Evolutionary conservation across 1,140 invertebrate genomes (phyloP), one percentile per base, ranked within the genome.

Genomic region (Trichogramma pretiosum): DNA sequence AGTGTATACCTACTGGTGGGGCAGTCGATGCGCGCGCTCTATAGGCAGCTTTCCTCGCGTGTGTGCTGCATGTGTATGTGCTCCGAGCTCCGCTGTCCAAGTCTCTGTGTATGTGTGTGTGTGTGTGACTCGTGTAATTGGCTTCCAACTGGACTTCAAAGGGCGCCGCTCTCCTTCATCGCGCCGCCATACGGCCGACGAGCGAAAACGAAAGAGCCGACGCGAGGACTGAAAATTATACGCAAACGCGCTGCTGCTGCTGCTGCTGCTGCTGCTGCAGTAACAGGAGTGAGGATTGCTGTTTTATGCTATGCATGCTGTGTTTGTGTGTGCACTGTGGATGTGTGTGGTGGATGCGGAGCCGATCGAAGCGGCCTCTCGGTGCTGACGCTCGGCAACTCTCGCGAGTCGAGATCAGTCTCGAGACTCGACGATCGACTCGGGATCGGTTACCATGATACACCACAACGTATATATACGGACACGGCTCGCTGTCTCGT

Each of bases 111-210:
- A n/a, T n/a, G n/a, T n/a, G n/a, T n/a, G n/a, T n/a, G n/a, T n/a
- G n/a, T 69, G 66, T 67, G 70, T 71, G 70, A 71, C 68, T 71
- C 68, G 68, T 70, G 68, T 72, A 72, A 72, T 72, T 72, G 68
- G 70, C 68, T 71, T 68, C 70, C 70, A 71, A 72, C 67, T 70
- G 68, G 70, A 71, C 70, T 69, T 70, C 67, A 70, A 72, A 72
- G 67, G 62, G 55, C 40, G 62, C 69, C 69, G 69, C 68, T 70
- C 63, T 58, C 69, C 68, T 72, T 72, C 68, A 70, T 70, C 69
- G 57, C 59, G 62, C 70, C 68, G 70, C 67, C 66, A 64, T 64
- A 59, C 60, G 60, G 52, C 56, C 53, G 59, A 61, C 54, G 56
- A 57, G 62, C 58, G 50, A 40, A 49, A 54, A 48, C 10, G 49